Evolutionary conservation across 2,113 vertebrate genomes (phyloP).

Genomic region (Chaetops frenatus): DNA sequence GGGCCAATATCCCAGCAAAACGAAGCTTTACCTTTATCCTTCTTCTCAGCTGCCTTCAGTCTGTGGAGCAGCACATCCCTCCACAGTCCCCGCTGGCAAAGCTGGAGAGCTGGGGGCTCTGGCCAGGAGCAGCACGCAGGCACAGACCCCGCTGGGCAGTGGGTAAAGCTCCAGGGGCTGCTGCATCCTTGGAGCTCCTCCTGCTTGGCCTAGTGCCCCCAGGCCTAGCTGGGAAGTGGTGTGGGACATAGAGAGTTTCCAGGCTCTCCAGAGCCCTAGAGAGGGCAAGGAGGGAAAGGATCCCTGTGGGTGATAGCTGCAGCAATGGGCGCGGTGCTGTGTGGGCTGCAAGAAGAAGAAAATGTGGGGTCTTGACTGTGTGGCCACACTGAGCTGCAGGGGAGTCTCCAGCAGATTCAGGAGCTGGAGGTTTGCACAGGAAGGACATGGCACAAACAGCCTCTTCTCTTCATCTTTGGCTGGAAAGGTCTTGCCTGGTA

Average conservation of each 20-base stretch:
- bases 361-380: rapidly evolving
- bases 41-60: neutral
- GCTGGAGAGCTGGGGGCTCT: neutral
- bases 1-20: neutral
- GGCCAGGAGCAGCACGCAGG: neutral
- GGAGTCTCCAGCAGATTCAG: neutral
- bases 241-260: neutral
- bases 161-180: neutral
- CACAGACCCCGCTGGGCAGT: rapidly evolving
- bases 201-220: no score
- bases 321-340: rapidly evolving
- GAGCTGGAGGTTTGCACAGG: neutral
- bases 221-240: neutral
- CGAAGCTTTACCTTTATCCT: neutral
- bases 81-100: rapidly evolving
- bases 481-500: neutral
- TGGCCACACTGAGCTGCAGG: neutral
- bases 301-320: neutral
- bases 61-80: neutral
- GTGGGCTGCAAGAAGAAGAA: neutral
- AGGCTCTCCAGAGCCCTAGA: neutral
- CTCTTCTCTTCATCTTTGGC: neutral
- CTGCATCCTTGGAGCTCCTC: neutral
- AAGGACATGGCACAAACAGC: neutral
- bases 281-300: neutral